phyloP scores from a whole-genome alignment of 2,888 invertebrate species.

The Drosophila algonquin region DNA sequence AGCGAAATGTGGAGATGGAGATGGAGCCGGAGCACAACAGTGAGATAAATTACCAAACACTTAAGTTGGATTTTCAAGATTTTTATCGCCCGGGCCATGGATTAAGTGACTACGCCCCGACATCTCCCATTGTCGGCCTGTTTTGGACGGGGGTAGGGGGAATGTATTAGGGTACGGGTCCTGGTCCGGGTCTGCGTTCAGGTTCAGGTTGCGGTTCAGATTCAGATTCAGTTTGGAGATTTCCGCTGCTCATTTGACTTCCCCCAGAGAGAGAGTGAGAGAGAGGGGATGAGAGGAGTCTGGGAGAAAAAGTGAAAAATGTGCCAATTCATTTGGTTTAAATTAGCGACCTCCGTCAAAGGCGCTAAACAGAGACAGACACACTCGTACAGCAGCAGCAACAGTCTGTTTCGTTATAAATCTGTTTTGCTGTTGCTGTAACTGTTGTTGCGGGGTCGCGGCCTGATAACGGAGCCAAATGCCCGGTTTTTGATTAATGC shows the following conservation, averaged over 20 bases:
- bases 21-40: constrained; percentile 34
- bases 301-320: constrained; percentile 80
- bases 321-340: constrained; percentile 83
- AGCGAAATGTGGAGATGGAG: background rate
- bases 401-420: background rate
- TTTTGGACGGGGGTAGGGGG: constrained; percentile 6
- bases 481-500: constrained; percentile 81
- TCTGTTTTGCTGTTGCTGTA: constrained; percentile 40
- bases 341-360: constrained; percentile 81
- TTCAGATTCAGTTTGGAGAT: constrained; percentile 35
- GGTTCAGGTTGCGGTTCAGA: constrained; percentile 33
- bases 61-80: constrained; percentile 83
- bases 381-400: background rate
- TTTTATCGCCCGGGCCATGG: constrained; percentile 81
- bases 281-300: background rate
- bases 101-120: constrained; percentile 74
- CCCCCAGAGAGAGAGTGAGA: constrained; percentile 5
- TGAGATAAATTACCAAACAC: constrained; percentile 83
- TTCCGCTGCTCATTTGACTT: constrained; percentile 64
- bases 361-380: constrained; percentile 63
- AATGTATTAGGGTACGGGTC: background rate
- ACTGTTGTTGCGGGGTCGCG: constrained; percentile 52
- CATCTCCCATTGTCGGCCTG: constrained; percentile 42
- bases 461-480: constrained; percentile 56
- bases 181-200: constrained; percentile 36